phyloP scores from a whole-genome alignment of 2,113 vertebrate genomes.

The Casuarius casuarius region DNA sequence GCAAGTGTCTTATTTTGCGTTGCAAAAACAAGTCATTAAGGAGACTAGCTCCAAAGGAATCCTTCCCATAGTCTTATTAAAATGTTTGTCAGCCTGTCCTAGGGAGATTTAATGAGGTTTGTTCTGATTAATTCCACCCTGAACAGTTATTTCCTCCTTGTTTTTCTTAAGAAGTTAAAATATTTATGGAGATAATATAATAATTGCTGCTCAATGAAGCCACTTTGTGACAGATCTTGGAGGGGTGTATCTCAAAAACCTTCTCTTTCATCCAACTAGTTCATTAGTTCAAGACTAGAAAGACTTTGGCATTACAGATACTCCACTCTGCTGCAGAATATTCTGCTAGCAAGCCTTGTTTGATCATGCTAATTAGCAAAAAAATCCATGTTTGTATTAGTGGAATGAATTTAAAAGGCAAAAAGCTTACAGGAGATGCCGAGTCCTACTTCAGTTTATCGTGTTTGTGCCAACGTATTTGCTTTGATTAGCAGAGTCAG shows the following conservation, averaged over 20 bases:
- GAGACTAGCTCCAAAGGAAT: constrained; percentile 6
- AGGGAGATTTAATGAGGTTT: constrained; percentile 62
- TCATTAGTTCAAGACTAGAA: neutral
- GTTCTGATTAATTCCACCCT: constrained; percentile 34
- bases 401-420: neutral
- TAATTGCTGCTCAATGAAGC: constrained; percentile 29
- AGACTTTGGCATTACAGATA: neutral
- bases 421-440: neutral
- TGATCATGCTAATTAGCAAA: neutral
- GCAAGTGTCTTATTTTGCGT: neutral
- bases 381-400: neutral
- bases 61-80: constrained; percentile 41
- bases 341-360: neutral
- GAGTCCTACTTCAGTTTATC: neutral
- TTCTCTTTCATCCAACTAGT: neutral
- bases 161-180: constrained; percentile 50
- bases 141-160: constrained; percentile 42
- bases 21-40: constrained; percentile 18
- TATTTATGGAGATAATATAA: constrained; percentile 54
- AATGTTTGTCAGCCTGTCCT: constrained; percentile 54
- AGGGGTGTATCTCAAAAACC: neutral
- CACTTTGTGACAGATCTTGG: neutral
- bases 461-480: neutral
- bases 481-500: neutral
- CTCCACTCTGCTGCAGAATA: neutral